A percentile compares a stretch with the other conserved stretches of the same genome.
These are phyloP conservation scores for Aphelocoma californica DNA, from an alignment of 2,797 vertebrate genomes.

Conservation along the genomic window DNA sequence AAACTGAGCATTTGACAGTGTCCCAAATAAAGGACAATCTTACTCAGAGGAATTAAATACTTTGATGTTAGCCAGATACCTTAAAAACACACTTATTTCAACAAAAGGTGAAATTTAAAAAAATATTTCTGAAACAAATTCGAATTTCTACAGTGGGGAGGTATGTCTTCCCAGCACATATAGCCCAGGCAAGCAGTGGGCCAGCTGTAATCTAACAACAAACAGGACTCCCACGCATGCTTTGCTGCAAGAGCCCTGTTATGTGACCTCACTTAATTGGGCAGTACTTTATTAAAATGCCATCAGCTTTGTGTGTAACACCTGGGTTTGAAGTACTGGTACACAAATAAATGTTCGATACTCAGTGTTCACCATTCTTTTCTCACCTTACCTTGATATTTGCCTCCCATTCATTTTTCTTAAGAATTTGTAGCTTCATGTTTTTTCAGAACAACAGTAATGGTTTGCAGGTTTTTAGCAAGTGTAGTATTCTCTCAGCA, in stretches of 20 bases:
- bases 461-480: neutral
- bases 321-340: neutral
- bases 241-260: neutral
- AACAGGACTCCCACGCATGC: neutral
- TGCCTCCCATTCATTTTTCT: neutral
- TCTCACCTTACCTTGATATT: neutral
- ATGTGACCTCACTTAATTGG: neutral
- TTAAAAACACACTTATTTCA: neutral
- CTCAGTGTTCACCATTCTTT: neutral
- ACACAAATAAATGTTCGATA: neutral
- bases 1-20: neutral
- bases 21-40: neutral
- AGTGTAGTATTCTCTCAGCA: neutral
- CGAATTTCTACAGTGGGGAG: neutral
- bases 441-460: neutral
- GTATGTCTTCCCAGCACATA: neutral
- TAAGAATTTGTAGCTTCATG: neutral
- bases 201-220: neutral
- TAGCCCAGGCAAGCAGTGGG: neutral
- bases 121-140: neutral
- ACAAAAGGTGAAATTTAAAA: neutral
- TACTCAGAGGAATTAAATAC: neutral
- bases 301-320: neutral
- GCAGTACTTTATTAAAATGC: neutral
- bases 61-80: neutral